Conservation (phyloP, 2,113 vertebrate genomes). For the Smithornis capensis region DNA sequence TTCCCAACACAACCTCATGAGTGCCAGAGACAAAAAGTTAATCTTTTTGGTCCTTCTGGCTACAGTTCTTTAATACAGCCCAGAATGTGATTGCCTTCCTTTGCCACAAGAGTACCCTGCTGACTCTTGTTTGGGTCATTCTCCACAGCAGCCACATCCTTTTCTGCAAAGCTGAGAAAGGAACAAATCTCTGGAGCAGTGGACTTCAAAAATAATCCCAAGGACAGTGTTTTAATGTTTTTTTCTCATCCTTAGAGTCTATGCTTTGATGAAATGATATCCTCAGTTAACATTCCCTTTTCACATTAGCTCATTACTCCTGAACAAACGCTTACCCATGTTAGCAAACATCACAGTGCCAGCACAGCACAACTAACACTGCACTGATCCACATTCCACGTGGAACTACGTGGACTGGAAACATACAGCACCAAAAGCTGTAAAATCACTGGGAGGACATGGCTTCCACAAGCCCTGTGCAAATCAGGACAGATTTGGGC, state of each 20-base stretch:
- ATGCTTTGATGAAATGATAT: not conserved
- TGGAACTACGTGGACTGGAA: not conserved
- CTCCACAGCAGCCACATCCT: not conserved
- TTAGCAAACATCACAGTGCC: not conserved
- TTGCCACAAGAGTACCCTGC: not conserved
- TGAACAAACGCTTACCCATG: not conserved
- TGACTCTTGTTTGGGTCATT: not conserved
- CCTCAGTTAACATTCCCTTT: not conserved
- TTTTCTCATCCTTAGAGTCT: not conserved
- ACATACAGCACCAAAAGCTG: not conserved
- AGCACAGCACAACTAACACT: not conserved
- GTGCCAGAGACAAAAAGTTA: not conserved
- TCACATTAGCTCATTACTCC: not conserved
- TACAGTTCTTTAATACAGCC: not conserved
- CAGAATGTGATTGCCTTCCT: not conserved
- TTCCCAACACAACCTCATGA: not conserved
- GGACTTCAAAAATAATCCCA: not conserved
- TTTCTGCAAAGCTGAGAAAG: not conserved
- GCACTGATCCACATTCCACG: fast-evolving
- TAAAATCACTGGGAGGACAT: not conserved
- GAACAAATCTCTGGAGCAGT: not conserved
- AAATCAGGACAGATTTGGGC: not conserved
- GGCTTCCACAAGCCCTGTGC: not conserved
- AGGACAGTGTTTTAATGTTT: not conserved
- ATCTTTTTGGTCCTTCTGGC: not conserved